Conservation (phyloP, 1,140 invertebrate species). For the Drosophila subobscura region DNA sequence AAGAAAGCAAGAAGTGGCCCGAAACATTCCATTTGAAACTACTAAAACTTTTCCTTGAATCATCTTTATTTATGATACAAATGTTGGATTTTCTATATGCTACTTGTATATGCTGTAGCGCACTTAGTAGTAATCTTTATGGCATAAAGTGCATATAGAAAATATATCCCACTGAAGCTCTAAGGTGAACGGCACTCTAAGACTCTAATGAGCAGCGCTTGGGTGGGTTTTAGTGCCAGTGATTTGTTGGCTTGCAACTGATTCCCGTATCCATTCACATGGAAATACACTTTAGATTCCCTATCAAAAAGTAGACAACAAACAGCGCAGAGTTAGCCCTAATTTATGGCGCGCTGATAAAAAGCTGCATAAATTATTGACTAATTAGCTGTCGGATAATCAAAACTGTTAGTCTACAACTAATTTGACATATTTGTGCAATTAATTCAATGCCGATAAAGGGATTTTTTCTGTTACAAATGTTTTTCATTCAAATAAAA, state of each 20-base stretch:
- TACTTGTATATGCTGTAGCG: neutral
- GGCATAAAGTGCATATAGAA: constrained; percentile 43
- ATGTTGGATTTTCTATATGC: too few relatives aligned
- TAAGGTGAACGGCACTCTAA: constrained; percentile 47
- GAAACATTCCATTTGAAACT: constrained; percentile 1
- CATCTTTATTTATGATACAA: neutral
- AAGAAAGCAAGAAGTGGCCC: neutral
- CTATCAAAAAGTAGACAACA: neutral
- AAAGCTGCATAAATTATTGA: constrained; percentile 27
- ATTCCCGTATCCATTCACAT: constrained; percentile 11
- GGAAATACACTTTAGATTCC: constrained; percentile 11
- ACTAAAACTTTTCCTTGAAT: too few relatives aligned
- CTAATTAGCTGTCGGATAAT: constrained; percentile 42
- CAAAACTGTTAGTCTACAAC: constrained; percentile 17
- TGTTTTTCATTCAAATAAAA: neutral
- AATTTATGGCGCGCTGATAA: constrained; percentile 1
- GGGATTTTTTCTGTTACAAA: neutral
- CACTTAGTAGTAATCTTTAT: constrained; percentile 25
- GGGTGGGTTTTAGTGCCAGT: constrained; percentile 45
- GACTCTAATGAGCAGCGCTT: constrained; percentile 52
- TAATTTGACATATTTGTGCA: constrained; percentile 42
- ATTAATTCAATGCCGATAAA: constrained; percentile 25
- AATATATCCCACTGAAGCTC: constrained; percentile 1
- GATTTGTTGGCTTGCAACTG: constrained; percentile 43
- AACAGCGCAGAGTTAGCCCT: neutral